phyloP scores from a whole-genome alignment of 2,888 invertebrate genomes.

The Cheilosia urbana region DNA sequence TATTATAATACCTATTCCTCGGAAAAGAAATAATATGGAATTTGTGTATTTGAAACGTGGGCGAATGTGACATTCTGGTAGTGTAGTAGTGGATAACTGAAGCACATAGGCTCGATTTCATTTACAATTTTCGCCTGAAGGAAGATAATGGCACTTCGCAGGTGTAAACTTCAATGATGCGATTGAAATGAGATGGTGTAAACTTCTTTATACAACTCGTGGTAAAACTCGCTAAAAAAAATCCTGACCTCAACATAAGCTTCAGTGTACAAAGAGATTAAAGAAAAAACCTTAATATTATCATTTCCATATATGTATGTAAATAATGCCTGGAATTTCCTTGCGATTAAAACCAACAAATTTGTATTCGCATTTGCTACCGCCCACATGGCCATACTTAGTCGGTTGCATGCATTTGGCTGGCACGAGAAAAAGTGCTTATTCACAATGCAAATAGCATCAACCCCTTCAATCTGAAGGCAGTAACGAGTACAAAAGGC shows the following conservation, averaged over 20 bases:
- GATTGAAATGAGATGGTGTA: too few species aligned
- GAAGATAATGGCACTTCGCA: too few species aligned
- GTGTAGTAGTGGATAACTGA: too few species aligned
- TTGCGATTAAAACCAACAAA: not conserved
- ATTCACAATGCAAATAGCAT: conserved; percentile 37
- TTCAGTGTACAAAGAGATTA: not conserved
- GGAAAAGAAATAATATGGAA: not conserved
- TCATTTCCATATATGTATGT: not conserved
- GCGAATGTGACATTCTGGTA: too few species aligned
- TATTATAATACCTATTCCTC: not conserved
- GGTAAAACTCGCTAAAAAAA: too few species aligned
- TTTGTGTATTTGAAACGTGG: too few species aligned
- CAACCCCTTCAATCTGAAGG: conserved; percentile 1
- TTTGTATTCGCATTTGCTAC: conserved; percentile 1
- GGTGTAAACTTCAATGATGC: too few species aligned
- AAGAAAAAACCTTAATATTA: not conserved
- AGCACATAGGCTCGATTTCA: too few species aligned
- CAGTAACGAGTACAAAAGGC: not conserved
- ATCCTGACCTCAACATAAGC: too few species aligned
- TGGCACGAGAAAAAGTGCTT: conserved; percentile 15
- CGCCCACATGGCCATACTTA: not conserved
- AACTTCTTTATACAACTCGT: too few species aligned
- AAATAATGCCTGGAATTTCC: not conserved
- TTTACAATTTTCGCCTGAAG: too few species aligned
- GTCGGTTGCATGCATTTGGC: not conserved